Conservation (phyloP, 1,140 invertebrate genomes). For the Diorhabda elongata region DNA sequence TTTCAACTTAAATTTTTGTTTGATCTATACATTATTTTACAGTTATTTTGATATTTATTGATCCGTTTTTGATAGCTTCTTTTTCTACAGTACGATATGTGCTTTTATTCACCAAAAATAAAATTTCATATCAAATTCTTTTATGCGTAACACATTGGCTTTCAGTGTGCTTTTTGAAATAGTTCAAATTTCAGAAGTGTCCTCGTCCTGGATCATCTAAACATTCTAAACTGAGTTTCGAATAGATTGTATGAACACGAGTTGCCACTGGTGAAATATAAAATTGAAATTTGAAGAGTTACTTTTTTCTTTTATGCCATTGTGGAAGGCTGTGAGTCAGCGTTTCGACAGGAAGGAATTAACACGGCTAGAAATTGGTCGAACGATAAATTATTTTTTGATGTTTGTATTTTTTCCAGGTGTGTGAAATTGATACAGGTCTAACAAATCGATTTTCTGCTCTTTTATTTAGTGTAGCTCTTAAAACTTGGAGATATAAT, state of each 20-base stretch:
- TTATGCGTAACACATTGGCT: too few species aligned
- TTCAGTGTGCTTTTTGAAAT: too few species aligned
- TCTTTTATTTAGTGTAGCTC: slow-evolving; percentile 2
- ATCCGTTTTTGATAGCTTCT: too few species aligned
- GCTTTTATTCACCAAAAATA: too few species aligned
- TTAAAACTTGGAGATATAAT: not conserved
- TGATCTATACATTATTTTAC: too few species aligned
- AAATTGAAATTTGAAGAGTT: not conserved
- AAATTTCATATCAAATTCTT: too few species aligned
- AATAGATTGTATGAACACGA: not conserved
- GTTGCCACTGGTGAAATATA: not conserved
- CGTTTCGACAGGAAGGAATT: not conserved
- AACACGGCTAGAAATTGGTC: slow-evolving; percentile 1
- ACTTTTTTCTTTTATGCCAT: not conserved
- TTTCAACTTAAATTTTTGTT: too few species aligned
- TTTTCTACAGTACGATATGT: too few species aligned
- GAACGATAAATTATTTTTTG: slow-evolving; percentile 3
- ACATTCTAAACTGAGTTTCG: too few species aligned
- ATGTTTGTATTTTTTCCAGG: slow-evolving; percentile 2
- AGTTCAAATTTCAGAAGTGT: too few species aligned
- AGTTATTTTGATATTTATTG: too few species aligned
- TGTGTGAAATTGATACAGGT: not conserved
- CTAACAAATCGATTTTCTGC: not conserved
- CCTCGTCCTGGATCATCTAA: too few species aligned
- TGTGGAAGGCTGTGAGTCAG: not conserved